Conservation (phyloP, 2,888 invertebrate species). For the Pantelozetes paolii region DNA sequence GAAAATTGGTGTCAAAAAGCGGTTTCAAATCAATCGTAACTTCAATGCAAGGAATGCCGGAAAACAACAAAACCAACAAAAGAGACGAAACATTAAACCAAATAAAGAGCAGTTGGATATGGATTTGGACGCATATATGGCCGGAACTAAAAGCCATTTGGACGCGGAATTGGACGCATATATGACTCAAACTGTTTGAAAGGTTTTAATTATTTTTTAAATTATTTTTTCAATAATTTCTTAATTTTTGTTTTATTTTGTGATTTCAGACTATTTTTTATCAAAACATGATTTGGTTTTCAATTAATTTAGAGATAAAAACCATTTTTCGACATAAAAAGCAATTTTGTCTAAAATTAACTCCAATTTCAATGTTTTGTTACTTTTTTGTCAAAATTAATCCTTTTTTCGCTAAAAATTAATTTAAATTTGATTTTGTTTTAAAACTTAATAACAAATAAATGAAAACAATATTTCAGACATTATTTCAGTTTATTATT, state of each 20-base stretch:
- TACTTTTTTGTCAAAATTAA: no score
- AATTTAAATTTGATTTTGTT: no score
- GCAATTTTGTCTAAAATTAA: slow-evolving; percentile 1
- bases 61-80: not conserved
- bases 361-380: not conserved
- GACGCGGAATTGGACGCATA: slow-evolving; percentile 61
- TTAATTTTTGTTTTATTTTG: no score
- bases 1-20: not conserved
- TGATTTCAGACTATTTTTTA: no score
- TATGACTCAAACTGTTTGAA: slow-evolving; percentile 55
- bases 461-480: no score
- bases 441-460: no score
- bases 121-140: slow-evolving; percentile 70
- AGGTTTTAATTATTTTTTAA: not conserved
- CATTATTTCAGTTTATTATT: no score
- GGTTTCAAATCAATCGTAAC: slow-evolving; percentile 9
- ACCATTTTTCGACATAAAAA: no score
- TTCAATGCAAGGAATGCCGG: not conserved
- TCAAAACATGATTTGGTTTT: no score
- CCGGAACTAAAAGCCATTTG: slow-evolving; percentile 60
- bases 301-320: no score
- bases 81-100: slow-evolving; percentile 37
- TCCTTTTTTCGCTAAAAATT: no score
- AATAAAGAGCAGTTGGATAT: slow-evolving; percentile 64
- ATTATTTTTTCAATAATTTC: not conserved